These are phyloP conservation scores for Onchidella celtica DNA, from an alignment of 2,888 invertebrate species.

Conservation along the genomic window DNA sequence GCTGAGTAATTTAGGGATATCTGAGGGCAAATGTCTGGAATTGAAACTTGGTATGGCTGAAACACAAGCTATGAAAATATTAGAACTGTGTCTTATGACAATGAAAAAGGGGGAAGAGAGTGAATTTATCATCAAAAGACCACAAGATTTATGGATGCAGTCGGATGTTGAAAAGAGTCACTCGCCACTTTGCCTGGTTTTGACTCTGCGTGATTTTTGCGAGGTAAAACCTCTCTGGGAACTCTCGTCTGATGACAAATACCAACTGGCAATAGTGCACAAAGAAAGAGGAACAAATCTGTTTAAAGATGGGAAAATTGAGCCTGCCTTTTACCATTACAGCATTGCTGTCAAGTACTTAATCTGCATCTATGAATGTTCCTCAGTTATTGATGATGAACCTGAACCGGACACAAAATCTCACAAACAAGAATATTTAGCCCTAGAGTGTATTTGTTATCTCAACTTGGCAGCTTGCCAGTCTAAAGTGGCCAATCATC, in stretches of 20 bases:
- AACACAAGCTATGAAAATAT: slow-evolving; percentile 65
- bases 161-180: background rate
- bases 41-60: slow-evolving; percentile 69
- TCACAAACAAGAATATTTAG: slow-evolving; percentile 49
- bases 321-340: slow-evolving; percentile 88
- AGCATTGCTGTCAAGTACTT: slow-evolving; percentile 88
- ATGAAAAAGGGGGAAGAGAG: slow-evolving; percentile 66
- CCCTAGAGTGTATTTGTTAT: slow-evolving; percentile 82
- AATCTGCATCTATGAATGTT: slow-evolving; percentile 79
- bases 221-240: slow-evolving; percentile 53
- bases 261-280: slow-evolving; percentile 57
- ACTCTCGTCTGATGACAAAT: slow-evolving; percentile 56
- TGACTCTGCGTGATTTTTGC: slow-evolving; percentile 46
- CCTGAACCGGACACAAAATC: slow-evolving; percentile 35
- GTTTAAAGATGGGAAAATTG: slow-evolving; percentile 84
- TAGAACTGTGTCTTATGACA: slow-evolving; percentile 69
- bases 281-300: slow-evolving; percentile 83
- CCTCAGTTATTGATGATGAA: slow-evolving; percentile 3
- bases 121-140: slow-evolving; percentile 39
- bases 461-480: slow-evolving; percentile 92
- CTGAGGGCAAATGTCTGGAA: slow-evolving; percentile 47
- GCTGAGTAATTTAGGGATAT: slow-evolving; percentile 38
- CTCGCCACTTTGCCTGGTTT: background rate
- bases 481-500: slow-evolving; percentile 85
- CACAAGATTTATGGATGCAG: background rate